Evolutionary conservation across 2,888 invertebrate species (phyloP).

Genomic region (Drosophila pseudotakahashii): DNA sequence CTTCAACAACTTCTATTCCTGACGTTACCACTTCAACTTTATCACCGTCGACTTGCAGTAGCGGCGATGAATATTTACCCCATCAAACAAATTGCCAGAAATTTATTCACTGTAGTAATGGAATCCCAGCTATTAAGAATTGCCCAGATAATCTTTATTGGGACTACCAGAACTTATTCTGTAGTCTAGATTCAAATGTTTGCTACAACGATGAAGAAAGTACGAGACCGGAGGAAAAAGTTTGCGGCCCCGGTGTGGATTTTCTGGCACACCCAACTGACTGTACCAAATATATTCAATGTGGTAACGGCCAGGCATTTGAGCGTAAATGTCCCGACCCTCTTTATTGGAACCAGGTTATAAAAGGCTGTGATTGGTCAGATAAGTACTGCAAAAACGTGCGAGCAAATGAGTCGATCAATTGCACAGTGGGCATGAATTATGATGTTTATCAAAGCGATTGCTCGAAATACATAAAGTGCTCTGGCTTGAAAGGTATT

Average conservation of each 20-base stretch:
- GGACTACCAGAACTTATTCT: conserved; percentile 18
- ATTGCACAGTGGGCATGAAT: too few species aligned
- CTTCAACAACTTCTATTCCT: conserved; percentile 9
- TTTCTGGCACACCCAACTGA: conserved; percentile 43
- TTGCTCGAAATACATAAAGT: conserved; percentile 10
- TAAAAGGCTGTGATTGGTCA: conserved; percentile 57
- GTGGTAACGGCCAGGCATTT: conserved; percentile 39
- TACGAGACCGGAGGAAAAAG: background rate
- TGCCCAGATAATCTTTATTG: conserved; percentile 24
- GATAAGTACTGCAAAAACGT: conserved; percentile 4
- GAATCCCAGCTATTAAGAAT: background rate
- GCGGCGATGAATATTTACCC: conserved; percentile 22
- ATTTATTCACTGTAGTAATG: conserved; percentile 33
- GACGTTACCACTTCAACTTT: background rate
- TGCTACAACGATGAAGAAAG: conserved; percentile 12
- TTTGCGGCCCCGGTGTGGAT: conserved; percentile 35
- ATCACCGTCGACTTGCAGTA: conserved; percentile 18
- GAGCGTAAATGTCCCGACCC: conserved; percentile 39
- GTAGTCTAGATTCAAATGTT: background rate
- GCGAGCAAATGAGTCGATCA: background rate
- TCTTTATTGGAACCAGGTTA: conserved; percentile 46
- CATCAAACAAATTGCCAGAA: conserved; percentile 28
- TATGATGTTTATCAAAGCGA: too few species aligned
- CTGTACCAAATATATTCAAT: conserved; percentile 49
- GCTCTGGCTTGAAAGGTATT: conserved; percentile 9